Conservation (phyloP, 2,888 invertebrate genomes). For the Molorchus minor region DNA sequence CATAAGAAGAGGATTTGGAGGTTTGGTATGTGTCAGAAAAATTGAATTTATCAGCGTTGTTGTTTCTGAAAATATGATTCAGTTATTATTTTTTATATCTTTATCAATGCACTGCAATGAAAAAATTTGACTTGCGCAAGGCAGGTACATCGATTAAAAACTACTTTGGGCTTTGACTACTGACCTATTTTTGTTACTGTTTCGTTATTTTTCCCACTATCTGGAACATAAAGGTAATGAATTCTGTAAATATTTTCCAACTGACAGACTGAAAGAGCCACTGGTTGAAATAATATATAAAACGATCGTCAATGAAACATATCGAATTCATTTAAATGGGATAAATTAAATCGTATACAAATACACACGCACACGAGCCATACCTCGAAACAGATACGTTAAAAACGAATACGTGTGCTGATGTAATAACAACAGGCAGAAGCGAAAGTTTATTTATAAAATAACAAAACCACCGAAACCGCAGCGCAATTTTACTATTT, state of each 20-base stretch:
- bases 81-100: too few species aligned
- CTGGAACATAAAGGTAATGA: constrained; percentile 18
- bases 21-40: too few species aligned
- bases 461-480: constrained; percentile 46
- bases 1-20: too few species aligned
- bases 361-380: too few species aligned
- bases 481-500: constrained; percentile 50
- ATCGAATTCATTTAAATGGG: constrained; percentile 38
- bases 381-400: constrained; percentile 29
- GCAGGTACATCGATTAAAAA: too few species aligned
- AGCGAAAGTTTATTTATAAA: constrained; percentile 50
- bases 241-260: constrained; percentile 33
- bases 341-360: constrained; percentile 41
- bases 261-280: constrained; percentile 28
- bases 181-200: too few species aligned
- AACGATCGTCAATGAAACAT: constrained; percentile 35
- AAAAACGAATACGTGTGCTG: constrained; percentile 5
- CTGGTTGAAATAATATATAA: constrained; percentile 33
- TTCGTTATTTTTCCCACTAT: too few species aligned
- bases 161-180: too few species aligned
- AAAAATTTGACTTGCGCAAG: too few species aligned
- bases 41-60: too few species aligned
- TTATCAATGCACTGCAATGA: too few species aligned
- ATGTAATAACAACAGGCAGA: constrained; percentile 26
- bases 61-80: too few species aligned